Evolutionary conservation across 2,888 invertebrate species (phyloP), one percentile per base, ranked within the genome.

Genomic region (Drosophila birchii): DNA sequence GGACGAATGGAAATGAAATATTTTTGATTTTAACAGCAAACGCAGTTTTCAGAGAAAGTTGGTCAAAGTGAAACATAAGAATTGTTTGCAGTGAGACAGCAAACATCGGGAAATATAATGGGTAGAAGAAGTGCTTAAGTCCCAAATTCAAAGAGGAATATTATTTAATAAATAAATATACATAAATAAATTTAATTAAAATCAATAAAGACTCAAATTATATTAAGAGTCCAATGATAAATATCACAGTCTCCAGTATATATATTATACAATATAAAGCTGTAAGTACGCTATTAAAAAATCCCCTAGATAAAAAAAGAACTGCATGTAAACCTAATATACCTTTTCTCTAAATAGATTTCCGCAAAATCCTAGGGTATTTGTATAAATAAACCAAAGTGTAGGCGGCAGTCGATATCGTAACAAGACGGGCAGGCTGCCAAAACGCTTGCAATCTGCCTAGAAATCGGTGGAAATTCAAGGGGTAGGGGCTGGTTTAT

Each of bases 401-500:
- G 86, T 83, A 75, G 82, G 86, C 73, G 83, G 76, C 70, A 70
- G 75, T 73, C 73, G 72, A 78, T 78, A 86, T 74, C 80, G 84
- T 73, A 84, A 84, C 74, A 71, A 76, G 81, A 68, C 84, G 79
- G 84, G 84, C 84, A 85, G 71, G 71, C 79, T 81, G 84, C 84
- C 84, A 85, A 85, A 77, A 78, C 76, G 78, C 79, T 78, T 78
- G 84, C 80, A 86, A 81, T 86, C 61, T 57, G 51, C 45, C 45
- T 58, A 44, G 64, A 54, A 44, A 53, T 44, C 18, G 32, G 45
- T 61, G 56, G 61, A 47, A 32, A 49, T 43, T 18, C 60, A 16
- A 18, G 55, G 41, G 41, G 53, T 51, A 5, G 57, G 47, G 39
- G 26, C 32, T 55, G 58, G 36, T 34, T 36, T 36, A 51, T 51